Evolutionary conservation across 2,113 vertebrate genomes (phyloP), one percentile per base, ranked within the genome.

Genomic region (Noturus placidus): DNA sequence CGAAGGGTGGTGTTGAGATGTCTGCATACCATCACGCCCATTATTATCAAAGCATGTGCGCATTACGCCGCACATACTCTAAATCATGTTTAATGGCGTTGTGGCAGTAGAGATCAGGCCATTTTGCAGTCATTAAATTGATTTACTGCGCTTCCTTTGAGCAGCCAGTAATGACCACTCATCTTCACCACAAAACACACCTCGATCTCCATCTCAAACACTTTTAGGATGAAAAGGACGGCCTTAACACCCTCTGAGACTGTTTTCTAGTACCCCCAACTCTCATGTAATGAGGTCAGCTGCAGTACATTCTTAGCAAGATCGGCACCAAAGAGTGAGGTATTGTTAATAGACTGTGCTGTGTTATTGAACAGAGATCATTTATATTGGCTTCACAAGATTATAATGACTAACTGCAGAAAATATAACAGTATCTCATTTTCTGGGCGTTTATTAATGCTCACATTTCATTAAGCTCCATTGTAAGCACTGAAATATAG

Each of bases 61-160:
- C 65, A 82, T 81, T 67, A 59, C 14, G 25, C 74, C n/a, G 59
- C n/a, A n/a, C n/a, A n/a, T n/a, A n/a, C 27, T 70, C 82, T 88
- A 83, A 84, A 90, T 86, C 84, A 90, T 30, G 80, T 79, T 78
- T 72, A 89, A 89, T 85, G 77, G 82, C 72, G 78, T 87, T 87
- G 88, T 42, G 69, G 87, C 84, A 82, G 70, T 59, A 74, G 81
- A 84, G 59, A 88, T 82, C 70, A 52, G 61, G 59, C 81, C 78
- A n/a, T 84, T 87, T 59, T 85, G 67, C 52, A 56, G 52, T 54
- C 82, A 38, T 88, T 83, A 89, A 85, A 85, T 82, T 91, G 90
- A 91, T 89, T 89, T 89, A 91, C 82, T 85, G 87, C 70, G 72
- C 59, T 86, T 86, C 77, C 85, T 91, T 88, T 91, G 83, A 87